Evolutionary conservation across 1,140 invertebrate species (phyloP).

Genomic region (Zaprionus camerounensis): DNA sequence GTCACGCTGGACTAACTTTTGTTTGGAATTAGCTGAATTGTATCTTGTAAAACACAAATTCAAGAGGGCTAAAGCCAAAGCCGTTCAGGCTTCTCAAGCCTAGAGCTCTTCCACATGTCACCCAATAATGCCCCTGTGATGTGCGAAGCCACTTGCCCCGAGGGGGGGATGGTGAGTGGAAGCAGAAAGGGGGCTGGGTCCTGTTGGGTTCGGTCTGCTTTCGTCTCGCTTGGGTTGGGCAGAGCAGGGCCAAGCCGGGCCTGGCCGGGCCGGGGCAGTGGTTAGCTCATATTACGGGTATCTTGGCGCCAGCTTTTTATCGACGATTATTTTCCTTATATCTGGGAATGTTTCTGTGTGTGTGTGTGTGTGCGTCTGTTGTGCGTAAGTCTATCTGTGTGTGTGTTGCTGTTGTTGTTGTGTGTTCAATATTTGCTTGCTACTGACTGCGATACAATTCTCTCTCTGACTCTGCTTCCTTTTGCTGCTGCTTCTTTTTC

Average conservation of each 20-base stretch:
- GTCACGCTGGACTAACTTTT: constrained; percentile 77
- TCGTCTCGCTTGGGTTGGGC: constrained; percentile 41
- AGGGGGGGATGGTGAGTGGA: not conserved
- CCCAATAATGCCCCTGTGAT: constrained; percentile 78
- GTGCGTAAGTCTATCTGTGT: constrained; percentile 14
- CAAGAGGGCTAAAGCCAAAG: constrained; percentile 69
- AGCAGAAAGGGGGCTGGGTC: not conserved
- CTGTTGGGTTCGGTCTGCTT: constrained; percentile 16
- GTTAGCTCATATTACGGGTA: constrained; percentile 82
- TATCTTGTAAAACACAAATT: constrained; percentile 82
- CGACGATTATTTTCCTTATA: constrained; percentile 79
- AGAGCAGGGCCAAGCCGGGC: too few species aligned
- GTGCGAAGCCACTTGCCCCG: constrained; percentile 76
- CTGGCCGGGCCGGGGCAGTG: constrained; percentile 56
- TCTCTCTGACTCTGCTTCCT: constrained; percentile 36
- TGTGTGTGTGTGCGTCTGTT: constrained; percentile 12
- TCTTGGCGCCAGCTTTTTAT: constrained; percentile 82
- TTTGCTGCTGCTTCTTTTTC: constrained; percentile 19
- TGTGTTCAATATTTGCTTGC: constrained; percentile 81
- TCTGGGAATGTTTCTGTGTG: constrained; percentile 33
- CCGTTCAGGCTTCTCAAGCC: constrained; percentile 68
- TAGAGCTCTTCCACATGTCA: constrained; percentile 78
- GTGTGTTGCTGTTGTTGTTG: constrained; percentile 52
- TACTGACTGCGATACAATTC: constrained; percentile 61
- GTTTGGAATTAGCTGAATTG: constrained; percentile 80